These are phyloP conservation scores for Tor tambroides DNA, from an alignment of 2,113 vertebrate genomes.

Conservation along the genomic window DNA sequence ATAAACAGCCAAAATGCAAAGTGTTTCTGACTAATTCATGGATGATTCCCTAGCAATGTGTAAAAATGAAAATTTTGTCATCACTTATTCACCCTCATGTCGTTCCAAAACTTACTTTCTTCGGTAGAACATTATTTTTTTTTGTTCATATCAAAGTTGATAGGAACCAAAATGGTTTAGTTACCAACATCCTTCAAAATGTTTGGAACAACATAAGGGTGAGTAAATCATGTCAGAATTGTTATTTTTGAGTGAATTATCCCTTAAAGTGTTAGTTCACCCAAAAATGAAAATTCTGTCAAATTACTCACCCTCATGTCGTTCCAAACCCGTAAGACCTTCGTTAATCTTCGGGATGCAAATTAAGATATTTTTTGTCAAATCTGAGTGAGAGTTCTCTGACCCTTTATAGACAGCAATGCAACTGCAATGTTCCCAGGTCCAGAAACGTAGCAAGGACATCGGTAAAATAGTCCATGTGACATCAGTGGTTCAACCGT, in stretches of 20 bases:
- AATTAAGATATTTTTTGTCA: too few species aligned
- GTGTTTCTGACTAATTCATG: neutral
- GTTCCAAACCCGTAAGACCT: too few species aligned
- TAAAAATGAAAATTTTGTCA: neutral
- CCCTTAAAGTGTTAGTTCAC: neutral
- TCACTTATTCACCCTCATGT: neutral
- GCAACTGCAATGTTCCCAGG: too few species aligned
- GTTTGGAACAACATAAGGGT: neutral
- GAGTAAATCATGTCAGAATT: neutral
- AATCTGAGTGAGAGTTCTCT: too few species aligned
- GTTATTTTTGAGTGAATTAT: neutral
- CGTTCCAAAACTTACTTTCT: neutral
- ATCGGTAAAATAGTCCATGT: too few species aligned
- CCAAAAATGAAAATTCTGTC: too few species aligned
- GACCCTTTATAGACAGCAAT: too few species aligned
- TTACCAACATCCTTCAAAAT: neutral
- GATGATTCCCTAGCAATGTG: neutral
- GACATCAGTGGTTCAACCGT: too few species aligned
- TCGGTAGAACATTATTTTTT: neutral
- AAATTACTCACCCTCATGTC: too few species aligned
- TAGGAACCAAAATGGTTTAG: neutral
- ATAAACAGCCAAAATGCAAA: neutral
- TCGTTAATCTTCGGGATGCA: too few species aligned
- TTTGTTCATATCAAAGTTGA: neutral
- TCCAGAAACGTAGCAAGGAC: too few species aligned